phyloP scores from a whole-genome alignment of 2,888 invertebrate genomes.

The Brachyptera risi region DNA sequence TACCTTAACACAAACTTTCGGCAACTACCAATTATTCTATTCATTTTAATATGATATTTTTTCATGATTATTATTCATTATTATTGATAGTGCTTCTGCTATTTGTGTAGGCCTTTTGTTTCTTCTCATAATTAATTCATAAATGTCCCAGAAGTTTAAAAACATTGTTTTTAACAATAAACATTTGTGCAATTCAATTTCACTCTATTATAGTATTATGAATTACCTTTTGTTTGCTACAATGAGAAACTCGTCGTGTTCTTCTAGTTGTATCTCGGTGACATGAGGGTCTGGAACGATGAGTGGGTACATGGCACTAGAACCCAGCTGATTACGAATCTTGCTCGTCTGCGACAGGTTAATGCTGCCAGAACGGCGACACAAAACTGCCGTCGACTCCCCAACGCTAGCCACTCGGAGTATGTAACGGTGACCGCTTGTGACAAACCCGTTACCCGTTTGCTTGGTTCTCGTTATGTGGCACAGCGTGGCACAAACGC shows the following conservation, averaged over 20 bases:
- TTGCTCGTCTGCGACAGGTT: not conserved
- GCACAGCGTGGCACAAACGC: conserved; percentile 67
- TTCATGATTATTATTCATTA: too few species aligned
- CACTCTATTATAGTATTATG: not conserved
- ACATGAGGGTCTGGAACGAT: conserved; percentile 73
- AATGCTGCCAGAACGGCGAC: conserved; percentile 39
- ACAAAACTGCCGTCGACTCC: conserved; percentile 69
- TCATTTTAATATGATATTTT: too few species aligned
- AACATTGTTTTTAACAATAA: too few species aligned
- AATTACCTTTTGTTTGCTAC: conserved; percentile 63
- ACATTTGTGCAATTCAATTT: not conserved
- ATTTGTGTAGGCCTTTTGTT: too few species aligned
- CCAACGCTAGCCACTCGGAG: conserved; percentile 73
- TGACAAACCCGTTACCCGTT: conserved; percentile 20
- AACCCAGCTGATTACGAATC: conserved; percentile 60
- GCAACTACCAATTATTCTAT: too few species aligned
- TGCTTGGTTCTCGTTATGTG: conserved; percentile 64
- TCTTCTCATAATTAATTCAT: too few species aligned
- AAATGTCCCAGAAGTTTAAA: too few species aligned
- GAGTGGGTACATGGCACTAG: conserved; percentile 61
- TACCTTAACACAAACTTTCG: too few species aligned
- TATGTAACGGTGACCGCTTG: conserved; percentile 51
- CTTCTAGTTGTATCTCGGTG: conserved; percentile 69
- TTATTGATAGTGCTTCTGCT: too few species aligned
- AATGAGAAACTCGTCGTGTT: conserved; percentile 79